Evolutionary conservation across 2,888 invertebrate genomes (phyloP).

Genomic region (Cistogaster globosa): DNA sequence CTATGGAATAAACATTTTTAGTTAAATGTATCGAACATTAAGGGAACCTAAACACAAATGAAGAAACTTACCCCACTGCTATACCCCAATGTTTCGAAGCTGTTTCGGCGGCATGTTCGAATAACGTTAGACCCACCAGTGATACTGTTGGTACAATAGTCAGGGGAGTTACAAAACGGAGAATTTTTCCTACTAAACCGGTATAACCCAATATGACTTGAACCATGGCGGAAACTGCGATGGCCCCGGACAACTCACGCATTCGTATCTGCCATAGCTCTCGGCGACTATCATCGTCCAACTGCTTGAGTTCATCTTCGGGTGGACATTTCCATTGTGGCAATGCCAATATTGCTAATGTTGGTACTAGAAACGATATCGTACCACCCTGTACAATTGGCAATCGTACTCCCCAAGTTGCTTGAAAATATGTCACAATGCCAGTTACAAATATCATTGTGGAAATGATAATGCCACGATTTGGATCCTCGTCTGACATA

Average conservation of each 20-base stretch:
- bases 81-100: constrained; percentile 94
- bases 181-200: constrained; percentile 89
- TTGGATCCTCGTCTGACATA: constrained; percentile 89
- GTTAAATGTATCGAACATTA: not conserved
- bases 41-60: not conserved
- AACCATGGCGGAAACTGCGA: constrained; percentile 90
- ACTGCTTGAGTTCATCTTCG: constrained; percentile 83
- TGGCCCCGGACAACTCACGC: constrained; percentile 92
- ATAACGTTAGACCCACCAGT: constrained; percentile 91
- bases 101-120: constrained; percentile 91
- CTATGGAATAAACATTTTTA: constrained; percentile 82
- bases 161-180: constrained; percentile 91
- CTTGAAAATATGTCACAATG: constrained; percentile 89
- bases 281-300: constrained; percentile 85
- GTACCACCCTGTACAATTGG: constrained; percentile 91
- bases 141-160: constrained; percentile 93
- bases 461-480: constrained; percentile 89
- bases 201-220: constrained; percentile 89
- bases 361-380: constrained; percentile 91
- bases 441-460: constrained; percentile 93
- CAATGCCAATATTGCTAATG: constrained; percentile 88
- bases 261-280: constrained; percentile 89
- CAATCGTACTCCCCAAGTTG: constrained; percentile 89
- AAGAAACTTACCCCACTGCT: constrained; percentile 88
- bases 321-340: constrained; percentile 89